These are phyloP conservation scores for Erpobdella octoculata DNA, from an alignment of 2,888 invertebrate genomes.

Conservation along the genomic window DNA sequence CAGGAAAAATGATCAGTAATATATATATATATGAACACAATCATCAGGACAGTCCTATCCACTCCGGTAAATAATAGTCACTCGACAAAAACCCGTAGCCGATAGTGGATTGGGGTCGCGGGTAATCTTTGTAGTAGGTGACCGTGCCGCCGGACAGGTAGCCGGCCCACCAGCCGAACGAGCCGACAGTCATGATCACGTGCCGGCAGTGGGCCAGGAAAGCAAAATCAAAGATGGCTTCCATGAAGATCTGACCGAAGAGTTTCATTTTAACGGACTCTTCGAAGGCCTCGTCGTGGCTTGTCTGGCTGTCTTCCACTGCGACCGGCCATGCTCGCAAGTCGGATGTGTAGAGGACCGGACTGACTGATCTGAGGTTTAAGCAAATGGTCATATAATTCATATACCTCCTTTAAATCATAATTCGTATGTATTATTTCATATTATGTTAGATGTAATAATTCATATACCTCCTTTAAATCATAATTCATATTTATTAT, in stretches of 20 bases:
- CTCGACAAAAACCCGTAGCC: slow-evolving; percentile 4
- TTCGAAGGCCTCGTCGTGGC: not conserved
- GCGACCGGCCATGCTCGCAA: not conserved
- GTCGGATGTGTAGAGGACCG: not conserved
- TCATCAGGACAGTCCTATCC: slow-evolving; percentile 20
- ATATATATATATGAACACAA: too few species aligned
- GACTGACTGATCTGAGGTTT: not conserved
- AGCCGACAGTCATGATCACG: slow-evolving; percentile 21
- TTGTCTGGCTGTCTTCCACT: not conserved
- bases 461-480: too few species aligned
- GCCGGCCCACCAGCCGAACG: slow-evolving; percentile 28
- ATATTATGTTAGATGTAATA: too few species aligned
- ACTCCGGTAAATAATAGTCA: slow-evolving; percentile 15
- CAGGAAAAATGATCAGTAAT: too few species aligned
- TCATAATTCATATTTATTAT: too few species aligned
- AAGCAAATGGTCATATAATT: too few species aligned
- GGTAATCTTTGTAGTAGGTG: slow-evolving; percentile 22
- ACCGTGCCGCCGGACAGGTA: slow-evolving; percentile 19
- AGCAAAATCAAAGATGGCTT: slow-evolving; percentile 6
- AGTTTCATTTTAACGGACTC: not conserved
- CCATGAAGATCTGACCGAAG: not conserved
- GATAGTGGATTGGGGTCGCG: not conserved
- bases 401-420: too few species aligned
- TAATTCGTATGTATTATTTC: too few species aligned
- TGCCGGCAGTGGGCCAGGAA: slow-evolving; percentile 17